A percentile compares a stretch with the other conserved stretches of the same genome.
These are phyloP conservation scores for Celastrina argiolus DNA, from an alignment of 2,888 invertebrate genomes.

Conservation along the genomic window DNA sequence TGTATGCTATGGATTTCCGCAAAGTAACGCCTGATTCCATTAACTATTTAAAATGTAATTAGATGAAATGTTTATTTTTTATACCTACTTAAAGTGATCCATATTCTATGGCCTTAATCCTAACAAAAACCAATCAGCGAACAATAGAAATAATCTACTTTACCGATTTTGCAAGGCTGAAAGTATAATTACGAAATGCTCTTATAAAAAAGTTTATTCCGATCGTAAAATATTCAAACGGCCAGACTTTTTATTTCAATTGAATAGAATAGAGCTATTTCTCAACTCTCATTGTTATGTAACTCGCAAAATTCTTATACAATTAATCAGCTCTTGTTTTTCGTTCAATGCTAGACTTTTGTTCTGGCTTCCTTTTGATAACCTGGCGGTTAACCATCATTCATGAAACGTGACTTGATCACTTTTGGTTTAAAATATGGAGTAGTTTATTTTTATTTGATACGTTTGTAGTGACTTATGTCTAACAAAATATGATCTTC, in stretches of 20 bases:
- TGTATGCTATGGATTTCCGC: no score
- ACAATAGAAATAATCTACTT: not conserved
- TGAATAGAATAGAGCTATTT: not conserved
- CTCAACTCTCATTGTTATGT: not conserved
- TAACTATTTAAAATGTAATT: no score
- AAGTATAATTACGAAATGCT: not conserved
- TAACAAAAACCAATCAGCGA: no score
- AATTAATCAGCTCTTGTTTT: conserved; percentile 1
- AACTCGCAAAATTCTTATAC: not conserved
- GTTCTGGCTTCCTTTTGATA: not conserved
- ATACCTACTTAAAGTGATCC: no score
- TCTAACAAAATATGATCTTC: no score
- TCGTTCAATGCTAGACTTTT: not conserved
- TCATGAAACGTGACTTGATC: conserved; percentile 6
- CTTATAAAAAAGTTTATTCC: not conserved
- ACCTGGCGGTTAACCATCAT: not conserved
- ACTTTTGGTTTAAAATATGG: not conserved
- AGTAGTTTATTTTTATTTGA: not conserved
- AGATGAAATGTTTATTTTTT: no score
- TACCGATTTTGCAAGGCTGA: not conserved
- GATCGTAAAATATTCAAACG: not conserved
- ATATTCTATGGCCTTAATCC: no score
- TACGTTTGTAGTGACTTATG: no score
- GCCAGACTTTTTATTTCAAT: not conserved
- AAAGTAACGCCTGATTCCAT: no score